These are phyloP conservation scores for Epinephelus lanceolatus DNA, from an alignment of 2,113 vertebrate genomes.

Conservation along the genomic window DNA sequence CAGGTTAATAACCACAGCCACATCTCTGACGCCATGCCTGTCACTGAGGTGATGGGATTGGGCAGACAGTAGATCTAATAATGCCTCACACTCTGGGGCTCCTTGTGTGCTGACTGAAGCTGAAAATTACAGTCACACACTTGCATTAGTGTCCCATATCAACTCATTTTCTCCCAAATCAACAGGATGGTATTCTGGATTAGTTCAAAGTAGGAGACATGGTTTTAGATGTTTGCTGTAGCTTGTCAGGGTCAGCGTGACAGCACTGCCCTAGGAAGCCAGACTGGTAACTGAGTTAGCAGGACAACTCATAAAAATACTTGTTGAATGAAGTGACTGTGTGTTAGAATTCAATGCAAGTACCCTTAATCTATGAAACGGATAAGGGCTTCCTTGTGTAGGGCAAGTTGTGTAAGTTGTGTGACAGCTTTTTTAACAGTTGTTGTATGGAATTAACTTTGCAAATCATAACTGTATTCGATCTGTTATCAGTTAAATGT, in stretches of 20 bases:
- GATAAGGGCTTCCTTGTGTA: neutral
- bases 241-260: neutral
- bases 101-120: conserved; percentile 43
- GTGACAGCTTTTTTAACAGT: neutral
- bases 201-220: conserved; percentile 1
- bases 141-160: conserved; percentile 10
- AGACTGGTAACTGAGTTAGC: neutral
- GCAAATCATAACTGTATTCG: neutral
- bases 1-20: conserved; percentile 69
- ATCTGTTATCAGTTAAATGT: neutral
- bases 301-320: neutral
- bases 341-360: neutral
- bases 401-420: neutral
- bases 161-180: conserved; percentile 34
- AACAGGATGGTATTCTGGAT: conserved; percentile 5
- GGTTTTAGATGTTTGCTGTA: conserved; percentile 7
- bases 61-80: conserved; percentile 62
- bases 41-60: conserved; percentile 52
- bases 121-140: conserved; percentile 50
- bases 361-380: neutral
- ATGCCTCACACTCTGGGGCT: conserved; percentile 39
- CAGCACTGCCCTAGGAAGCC: neutral
- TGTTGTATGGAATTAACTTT: neutral
- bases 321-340: conserved; percentile 4
- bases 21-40: conserved; percentile 52